These are phyloP conservation scores for Phainopepla nitens DNA, from an alignment of 2,113 vertebrate genomes.

Conservation along the genomic window DNA sequence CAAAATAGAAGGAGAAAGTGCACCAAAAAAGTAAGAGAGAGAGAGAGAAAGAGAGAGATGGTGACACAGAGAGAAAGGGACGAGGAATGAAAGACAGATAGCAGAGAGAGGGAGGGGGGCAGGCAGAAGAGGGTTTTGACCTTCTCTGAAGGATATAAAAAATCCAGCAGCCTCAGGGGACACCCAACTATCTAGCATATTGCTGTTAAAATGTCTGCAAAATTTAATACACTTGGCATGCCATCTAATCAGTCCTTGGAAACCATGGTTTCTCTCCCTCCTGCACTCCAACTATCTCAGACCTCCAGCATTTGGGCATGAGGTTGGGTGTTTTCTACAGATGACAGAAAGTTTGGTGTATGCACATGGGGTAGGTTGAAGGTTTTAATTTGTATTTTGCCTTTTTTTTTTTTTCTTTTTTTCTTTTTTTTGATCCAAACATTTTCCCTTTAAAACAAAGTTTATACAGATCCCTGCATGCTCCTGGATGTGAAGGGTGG, in stretches of 20 bases:
- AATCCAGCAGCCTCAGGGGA: slow-evolving; percentile 90
- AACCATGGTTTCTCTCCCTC: slow-evolving; percentile 64
- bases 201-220: slow-evolving; percentile 93
- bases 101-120: slow-evolving; percentile 53
- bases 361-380: neutral
- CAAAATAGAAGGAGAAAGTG: neutral
- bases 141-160: slow-evolving; percentile 98
- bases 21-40: neutral
- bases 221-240: slow-evolving; percentile 89
- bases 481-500: neutral
- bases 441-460: neutral
- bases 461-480: neutral
- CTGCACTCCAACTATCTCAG: slow-evolving; percentile 1
- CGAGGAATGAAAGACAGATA: neutral
- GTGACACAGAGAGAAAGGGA: slow-evolving; percentile 36
- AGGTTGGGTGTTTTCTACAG: neutral
- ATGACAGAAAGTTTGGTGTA: neutral
- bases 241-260: slow-evolving; percentile 84
- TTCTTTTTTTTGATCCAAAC: neutral
- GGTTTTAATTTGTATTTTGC: neutral
- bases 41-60: neutral
- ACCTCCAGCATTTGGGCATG: neutral
- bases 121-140: slow-evolving; percentile 83
- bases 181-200: slow-evolving; percentile 89
- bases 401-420: neutral